phyloP scores from a whole-genome alignment of 30 jellyfish, hydroid and myxozoan species.

The Turritopsis dohrnii region DNA sequence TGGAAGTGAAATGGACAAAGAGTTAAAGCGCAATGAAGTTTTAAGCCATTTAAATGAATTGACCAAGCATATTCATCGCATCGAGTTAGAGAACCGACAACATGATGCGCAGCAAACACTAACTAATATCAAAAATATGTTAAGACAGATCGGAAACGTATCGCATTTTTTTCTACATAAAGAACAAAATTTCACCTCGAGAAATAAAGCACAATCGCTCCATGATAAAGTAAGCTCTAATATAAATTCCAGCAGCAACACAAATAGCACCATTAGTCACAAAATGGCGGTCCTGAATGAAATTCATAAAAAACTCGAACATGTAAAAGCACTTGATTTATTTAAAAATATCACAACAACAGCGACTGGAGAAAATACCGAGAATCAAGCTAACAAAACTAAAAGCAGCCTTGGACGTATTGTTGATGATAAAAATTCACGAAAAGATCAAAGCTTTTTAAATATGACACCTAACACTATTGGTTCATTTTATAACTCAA shows the following conservation, averaged over 20 bases:
- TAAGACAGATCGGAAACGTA: neutral
- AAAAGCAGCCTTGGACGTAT: neutral
- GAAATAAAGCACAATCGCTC: neutral
- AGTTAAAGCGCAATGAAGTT: neutral
- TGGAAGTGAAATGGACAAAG: neutral
- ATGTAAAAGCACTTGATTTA: neutral
- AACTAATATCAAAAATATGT: neutral
- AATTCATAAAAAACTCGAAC: neutral
- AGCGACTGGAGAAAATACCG: neutral
- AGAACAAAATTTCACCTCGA: neutral
- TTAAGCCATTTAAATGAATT: neutral
- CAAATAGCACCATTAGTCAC: neutral
- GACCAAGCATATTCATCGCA: neutral
- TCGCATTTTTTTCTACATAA: neutral
- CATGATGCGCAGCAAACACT: neutral
- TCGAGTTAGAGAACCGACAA: neutral
- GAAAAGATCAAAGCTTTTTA: neutral
- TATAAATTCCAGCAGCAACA: neutral
- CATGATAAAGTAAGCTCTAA: neutral
- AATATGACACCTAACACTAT: neutral
- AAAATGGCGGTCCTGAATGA: neutral
- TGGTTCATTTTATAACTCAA: neutral
- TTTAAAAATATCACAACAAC: neutral
- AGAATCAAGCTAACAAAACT: neutral
- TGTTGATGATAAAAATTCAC: neutral